Base-by-base conservation (phyloP, 2,888 invertebrate genomes). In the Toxonevra muliebris region DNA sequence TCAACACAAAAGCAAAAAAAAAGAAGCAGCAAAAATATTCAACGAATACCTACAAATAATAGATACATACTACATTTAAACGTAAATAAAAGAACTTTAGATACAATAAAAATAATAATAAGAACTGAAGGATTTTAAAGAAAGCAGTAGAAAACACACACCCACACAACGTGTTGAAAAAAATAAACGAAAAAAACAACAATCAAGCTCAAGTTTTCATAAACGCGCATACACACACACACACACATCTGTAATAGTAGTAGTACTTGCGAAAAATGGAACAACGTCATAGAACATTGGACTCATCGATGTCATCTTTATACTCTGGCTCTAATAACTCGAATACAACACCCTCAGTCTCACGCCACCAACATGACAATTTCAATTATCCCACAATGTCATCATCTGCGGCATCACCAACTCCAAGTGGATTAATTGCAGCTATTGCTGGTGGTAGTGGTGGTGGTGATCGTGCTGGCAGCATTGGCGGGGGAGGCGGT, bases 251-350 rank as follows among this genome's bases (percentile, higher is more conserved):
- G 66, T 61, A 52, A 50, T n/a, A 20, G 43, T 13, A 55, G 8
- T 3, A 58, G 30, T 30, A 30, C 3, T 30, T 30, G 30, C 13
- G 41, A 59, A 65, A 58, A 8, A 72, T 71, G 72, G 72, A 75
- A 62, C 65, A 71, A 64, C 82, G 79, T 74, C 82, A 82, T 73
- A 76, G 81, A 75, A 71, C 80, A 73, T 74, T 83, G 78, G 84
- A 83, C 79, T 83, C 83, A 72, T 82, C 84, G 75, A 82, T 84
- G 83, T 82, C 83, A 76, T 84, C 83, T 67, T 76, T 83, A 45
- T 83, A 82, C 71, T 83, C 82, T 69, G 80, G 77, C 72, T 77
- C 79, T 57, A 79, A 78, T 73, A 75, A 78, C 71, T 77, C 77
- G 65, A 74, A 75, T 67, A 72, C 76, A 70, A 72, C 76, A 70